Conservation (phyloP, 2,113 vertebrate species). For the Percopsis transmontana region DNA sequence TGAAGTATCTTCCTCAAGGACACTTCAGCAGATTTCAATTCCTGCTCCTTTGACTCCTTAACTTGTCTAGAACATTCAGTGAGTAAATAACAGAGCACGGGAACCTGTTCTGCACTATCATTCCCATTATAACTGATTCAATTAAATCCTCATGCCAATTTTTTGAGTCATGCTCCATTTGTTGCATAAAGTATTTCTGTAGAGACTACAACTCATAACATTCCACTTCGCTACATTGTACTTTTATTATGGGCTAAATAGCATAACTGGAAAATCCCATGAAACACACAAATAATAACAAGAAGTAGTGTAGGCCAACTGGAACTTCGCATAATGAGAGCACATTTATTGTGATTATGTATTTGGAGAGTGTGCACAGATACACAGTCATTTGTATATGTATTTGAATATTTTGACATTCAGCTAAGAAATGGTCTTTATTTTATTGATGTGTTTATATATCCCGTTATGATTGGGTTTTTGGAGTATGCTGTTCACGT, state of each 20-base stretch:
- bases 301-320: not conserved
- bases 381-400: slow-evolving; percentile 19
- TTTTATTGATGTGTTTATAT: not conserved
- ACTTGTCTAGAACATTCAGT: not conserved
- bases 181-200: not conserved
- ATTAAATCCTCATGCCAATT: not conserved
- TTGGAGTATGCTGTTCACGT: no score
- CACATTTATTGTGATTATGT: not conserved
- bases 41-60: no score
- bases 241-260: no score
- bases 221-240: not conserved
- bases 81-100: not conserved
- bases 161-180: slow-evolving; percentile 4
- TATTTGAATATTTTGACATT: not conserved
- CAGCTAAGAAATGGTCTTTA: not conserved
- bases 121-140: not conserved
- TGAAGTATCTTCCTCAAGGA: no score
- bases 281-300: slow-evolving; percentile 1
- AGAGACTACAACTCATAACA: not conserved
- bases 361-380: slow-evolving; percentile 12
- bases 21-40: no score
- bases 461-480: no score
- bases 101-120: not conserved
- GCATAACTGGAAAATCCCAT: slow-evolving; percentile 5
- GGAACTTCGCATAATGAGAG: slow-evolving; percentile 3